Conservation (phyloP, 2,888 invertebrate genomes). For the Drosophila merina region DNA sequence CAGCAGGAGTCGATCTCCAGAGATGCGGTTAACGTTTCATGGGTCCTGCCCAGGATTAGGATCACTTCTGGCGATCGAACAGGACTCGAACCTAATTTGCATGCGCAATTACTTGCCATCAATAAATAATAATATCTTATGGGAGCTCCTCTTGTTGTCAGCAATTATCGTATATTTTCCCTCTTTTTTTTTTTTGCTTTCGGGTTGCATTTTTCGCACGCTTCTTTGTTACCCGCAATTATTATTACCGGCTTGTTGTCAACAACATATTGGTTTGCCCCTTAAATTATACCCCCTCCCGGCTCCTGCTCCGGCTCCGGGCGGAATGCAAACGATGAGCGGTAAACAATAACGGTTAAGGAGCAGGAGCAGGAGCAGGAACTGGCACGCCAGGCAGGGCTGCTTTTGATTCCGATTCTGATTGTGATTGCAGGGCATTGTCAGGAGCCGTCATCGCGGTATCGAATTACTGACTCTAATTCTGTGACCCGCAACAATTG, state of each 20-base stretch:
- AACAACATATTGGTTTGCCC: conserved; percentile 61
- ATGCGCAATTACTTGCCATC: neutral
- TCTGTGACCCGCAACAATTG: conserved; percentile 64
- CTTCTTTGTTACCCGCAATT: conserved; percentile 51
- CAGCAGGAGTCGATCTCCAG: conserved; percentile 16
- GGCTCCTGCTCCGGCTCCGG: conserved; percentile 16
- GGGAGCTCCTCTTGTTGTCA: neutral
- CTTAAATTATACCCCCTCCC: conserved; percentile 24
- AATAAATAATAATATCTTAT: conserved; percentile 13
- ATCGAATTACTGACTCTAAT: conserved; percentile 68
- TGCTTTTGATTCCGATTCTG: conserved; percentile 34
- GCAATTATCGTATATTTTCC: neutral
- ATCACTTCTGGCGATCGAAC: neutral
- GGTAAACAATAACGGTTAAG: conserved; percentile 10
- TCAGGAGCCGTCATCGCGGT: conserved; percentile 43
- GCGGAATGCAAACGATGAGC: conserved; percentile 5
- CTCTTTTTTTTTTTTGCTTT: neutral
- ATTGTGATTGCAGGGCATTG: conserved; percentile 73
- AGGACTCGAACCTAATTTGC: neutral
- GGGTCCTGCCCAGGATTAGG: conserved; percentile 1
- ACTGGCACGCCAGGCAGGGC: neutral
- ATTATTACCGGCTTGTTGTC: conserved; percentile 61
- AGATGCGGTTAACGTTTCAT: conserved; percentile 29
- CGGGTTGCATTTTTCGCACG: conserved; percentile 24
- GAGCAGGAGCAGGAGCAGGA: conserved; percentile 4